These are phyloP conservation scores for Syngnathus floridae DNA, from an alignment of 2,113 vertebrate genomes.

Conservation along the genomic window DNA sequence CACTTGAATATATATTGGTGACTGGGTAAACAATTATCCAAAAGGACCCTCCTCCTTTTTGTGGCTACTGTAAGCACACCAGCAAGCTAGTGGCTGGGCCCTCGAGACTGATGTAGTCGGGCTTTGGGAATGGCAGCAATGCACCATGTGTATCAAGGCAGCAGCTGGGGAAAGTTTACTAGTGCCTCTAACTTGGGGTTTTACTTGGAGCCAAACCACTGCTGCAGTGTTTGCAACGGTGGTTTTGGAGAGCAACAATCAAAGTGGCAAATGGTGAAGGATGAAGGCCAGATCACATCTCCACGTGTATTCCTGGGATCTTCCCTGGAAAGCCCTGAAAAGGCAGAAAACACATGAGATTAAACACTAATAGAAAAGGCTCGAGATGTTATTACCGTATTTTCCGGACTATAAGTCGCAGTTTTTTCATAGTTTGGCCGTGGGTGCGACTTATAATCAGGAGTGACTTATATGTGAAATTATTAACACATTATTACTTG, in stretches of 20 bases:
- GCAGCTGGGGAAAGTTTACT: constrained; percentile 81
- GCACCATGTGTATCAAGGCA: constrained; percentile 92
- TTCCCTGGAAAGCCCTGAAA: constrained; percentile 41
- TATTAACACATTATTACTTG: no score
- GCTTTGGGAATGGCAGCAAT: constrained; percentile 91
- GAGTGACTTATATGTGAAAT: no score
- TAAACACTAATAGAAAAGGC: no score
- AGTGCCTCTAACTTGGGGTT: constrained; percentile 40
- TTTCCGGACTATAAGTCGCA: no score
- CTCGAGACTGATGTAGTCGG: constrained; percentile 71
- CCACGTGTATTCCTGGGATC: constrained; percentile 62
- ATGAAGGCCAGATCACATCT: constrained; percentile 73
- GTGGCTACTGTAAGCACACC: constrained; percentile 68
- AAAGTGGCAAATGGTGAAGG: constrained; percentile 51
- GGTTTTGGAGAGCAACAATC: constrained; percentile 23
- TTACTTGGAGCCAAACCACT: constrained; percentile 79
- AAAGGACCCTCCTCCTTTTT: constrained; percentile 61
- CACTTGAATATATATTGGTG: constrained; percentile 47
- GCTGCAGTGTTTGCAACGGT: constrained; percentile 67
- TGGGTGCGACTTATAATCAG: no score
- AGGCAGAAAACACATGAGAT: not conserved
- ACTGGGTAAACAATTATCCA: constrained; percentile 54
- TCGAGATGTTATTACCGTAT: no score
- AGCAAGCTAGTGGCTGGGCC: constrained; percentile 72
- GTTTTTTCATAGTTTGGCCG: no score